Evolutionary conservation across 2,888 invertebrate species (phyloP).

Genomic region (Noctua fimbriata): DNA sequence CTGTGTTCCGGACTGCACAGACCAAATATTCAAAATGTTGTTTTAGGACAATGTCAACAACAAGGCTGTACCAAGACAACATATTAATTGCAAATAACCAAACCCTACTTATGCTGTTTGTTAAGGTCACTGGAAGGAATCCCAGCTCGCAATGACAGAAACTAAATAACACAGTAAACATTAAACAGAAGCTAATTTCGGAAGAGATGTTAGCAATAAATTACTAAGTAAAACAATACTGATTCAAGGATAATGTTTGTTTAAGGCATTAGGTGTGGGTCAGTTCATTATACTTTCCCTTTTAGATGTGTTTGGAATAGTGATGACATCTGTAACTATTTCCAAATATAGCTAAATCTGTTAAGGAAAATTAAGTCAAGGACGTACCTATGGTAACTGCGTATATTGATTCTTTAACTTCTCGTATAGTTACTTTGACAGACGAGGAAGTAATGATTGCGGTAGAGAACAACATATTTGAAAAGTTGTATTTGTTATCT

Average conservation of each 20-base stretch:
- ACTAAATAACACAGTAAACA: slow-evolving; percentile 52
- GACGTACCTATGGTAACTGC: neutral
- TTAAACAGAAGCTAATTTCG: slow-evolving; percentile 53
- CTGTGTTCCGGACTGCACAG: slow-evolving; percentile 61
- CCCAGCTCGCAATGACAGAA: slow-evolving; percentile 35
- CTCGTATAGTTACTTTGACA: neutral
- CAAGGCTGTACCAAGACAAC: slow-evolving; percentile 74
- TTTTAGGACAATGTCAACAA: slow-evolving; percentile 81
- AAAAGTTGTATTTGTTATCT: neutral
- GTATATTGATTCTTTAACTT: neutral
- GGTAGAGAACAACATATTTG: neutral
- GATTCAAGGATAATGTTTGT: slow-evolving; percentile 51
- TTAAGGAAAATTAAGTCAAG: slow-evolving; percentile 5
- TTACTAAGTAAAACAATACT: slow-evolving; percentile 53
- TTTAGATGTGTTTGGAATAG: slow-evolving; percentile 31
- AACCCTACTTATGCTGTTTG: slow-evolving; percentile 67
- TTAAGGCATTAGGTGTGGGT: slow-evolving; percentile 44
- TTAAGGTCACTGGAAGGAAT: slow-evolving; percentile 59
- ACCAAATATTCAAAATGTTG: slow-evolving; percentile 78
- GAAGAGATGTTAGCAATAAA: slow-evolving; percentile 51
- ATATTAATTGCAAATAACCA: slow-evolving; percentile 82
- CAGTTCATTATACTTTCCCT: slow-evolving; percentile 35
- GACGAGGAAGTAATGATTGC: neutral
- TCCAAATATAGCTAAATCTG: neutral
- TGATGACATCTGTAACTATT: slow-evolving; percentile 3